phyloP scores from a whole-genome alignment of 2,113 vertebrate genomes.

The Dendropsophus ebraccatus region DNA sequence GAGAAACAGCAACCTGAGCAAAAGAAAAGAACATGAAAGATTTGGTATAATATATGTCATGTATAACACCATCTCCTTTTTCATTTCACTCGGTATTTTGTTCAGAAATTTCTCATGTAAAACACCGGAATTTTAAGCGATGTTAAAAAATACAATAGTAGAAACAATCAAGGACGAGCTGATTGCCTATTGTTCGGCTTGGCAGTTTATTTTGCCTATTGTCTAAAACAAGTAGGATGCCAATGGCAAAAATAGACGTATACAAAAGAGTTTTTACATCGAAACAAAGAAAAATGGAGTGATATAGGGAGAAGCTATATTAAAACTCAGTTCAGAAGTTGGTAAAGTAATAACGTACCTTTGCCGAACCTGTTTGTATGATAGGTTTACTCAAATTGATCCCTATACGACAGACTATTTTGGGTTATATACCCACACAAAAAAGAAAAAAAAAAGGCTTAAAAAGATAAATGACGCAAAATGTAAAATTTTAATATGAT shows the following conservation, averaged over 20 bases:
- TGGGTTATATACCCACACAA: too few relatives aligned
- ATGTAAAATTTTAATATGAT: too few relatives aligned
- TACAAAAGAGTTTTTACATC: not conserved
- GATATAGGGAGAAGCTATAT: not conserved
- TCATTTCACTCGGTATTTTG: not conserved
- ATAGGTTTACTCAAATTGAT: not conserved
- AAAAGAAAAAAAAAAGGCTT: too few relatives aligned
- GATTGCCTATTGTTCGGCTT: not conserved
- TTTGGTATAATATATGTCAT: too few relatives aligned
- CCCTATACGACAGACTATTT: not conserved
- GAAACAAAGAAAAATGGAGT: not conserved
- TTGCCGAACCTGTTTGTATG: not conserved
- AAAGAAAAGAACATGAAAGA: too few relatives aligned
- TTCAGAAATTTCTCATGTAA: not conserved
- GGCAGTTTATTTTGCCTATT: slow-evolving; percentile 2
- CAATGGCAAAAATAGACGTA: slow-evolving; percentile 18
- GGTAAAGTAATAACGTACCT: not conserved
- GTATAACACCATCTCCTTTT: not conserved
- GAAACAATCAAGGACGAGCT: not conserved
- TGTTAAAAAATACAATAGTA: not conserved
- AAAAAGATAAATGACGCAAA: too few relatives aligned
- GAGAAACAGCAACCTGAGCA: not conserved
- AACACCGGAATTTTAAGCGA: not conserved
- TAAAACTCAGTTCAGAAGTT: not conserved
- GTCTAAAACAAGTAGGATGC: not conserved